A percentile compares a stretch with the other conserved stretches of the same genome.
These are phyloP conservation scores for Cottoperca gobio DNA, from an alignment of 2,797 vertebrate genomes.

Conservation along the genomic window DNA sequence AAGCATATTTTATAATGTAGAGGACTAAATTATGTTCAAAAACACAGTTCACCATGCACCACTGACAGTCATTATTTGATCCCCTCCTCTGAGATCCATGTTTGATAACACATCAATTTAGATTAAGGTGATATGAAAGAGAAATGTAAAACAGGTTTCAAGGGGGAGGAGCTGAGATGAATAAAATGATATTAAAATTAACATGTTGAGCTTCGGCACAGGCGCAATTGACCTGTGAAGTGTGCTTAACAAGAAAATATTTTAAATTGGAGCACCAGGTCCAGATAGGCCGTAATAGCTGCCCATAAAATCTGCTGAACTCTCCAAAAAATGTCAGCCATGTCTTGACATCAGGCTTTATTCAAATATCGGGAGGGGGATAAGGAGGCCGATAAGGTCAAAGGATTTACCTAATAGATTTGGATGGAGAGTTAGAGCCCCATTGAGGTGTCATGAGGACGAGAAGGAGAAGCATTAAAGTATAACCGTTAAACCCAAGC, in stretches of 20 bases:
- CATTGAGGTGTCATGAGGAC: conserved; percentile 65
- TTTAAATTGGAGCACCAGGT: conserved; percentile 29
- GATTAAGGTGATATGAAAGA: conserved; percentile 81
- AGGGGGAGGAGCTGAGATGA: conserved; percentile 73
- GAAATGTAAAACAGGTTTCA: conserved; percentile 75
- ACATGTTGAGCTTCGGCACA: conserved; percentile 44
- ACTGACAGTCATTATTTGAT: conserved; percentile 73
- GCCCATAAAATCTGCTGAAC: conserved; percentile 58
- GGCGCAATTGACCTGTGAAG: conserved; percentile 68
- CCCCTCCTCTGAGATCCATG: conserved; percentile 75
- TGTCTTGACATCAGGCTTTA: conserved; percentile 60
- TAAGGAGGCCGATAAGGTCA: conserved; percentile 63
- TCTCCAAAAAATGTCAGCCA: conserved; percentile 36
- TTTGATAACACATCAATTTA: conserved; percentile 82
- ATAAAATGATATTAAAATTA: conserved; percentile 72
- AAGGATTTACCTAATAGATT: conserved; percentile 81
- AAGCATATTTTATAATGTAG: conserved; percentile 76
- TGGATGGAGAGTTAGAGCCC: conserved; percentile 62
- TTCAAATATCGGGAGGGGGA: conserved; percentile 57
- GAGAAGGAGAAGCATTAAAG: conserved; percentile 76
- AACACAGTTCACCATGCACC: conserved; percentile 68
- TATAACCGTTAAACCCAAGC: conserved; percentile 55
- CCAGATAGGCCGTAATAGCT: conserved; percentile 15
- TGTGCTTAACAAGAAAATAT: conserved; percentile 56
- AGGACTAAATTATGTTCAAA: conserved; percentile 76